A percentile compares a stretch with the other conserved stretches of the same genome.
Conservation (phyloP, 2,888 invertebrate genomes). For the Molanna angustata region DNA sequence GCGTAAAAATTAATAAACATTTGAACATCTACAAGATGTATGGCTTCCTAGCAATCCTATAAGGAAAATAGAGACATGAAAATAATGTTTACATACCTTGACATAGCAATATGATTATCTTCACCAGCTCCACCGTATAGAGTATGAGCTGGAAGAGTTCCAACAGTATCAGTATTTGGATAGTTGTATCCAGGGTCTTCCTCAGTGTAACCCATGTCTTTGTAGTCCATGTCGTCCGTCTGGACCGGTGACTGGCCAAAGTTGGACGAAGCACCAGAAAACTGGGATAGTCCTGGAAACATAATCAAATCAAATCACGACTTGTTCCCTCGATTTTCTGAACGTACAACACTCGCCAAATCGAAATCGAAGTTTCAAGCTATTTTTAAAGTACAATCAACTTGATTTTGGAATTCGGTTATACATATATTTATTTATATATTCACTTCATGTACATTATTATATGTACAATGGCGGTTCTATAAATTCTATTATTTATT, state of each 20-base stretch:
- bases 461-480: no score
- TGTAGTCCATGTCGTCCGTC: slow-evolving; percentile 72
- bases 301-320: slow-evolving; percentile 2
- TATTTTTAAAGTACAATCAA: no score
- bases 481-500: no score
- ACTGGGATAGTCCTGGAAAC: slow-evolving; percentile 55
- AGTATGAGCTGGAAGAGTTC: slow-evolving; percentile 44
- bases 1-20: no score
- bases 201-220: slow-evolving; percentile 59
- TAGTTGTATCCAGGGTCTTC: slow-evolving; percentile 49
- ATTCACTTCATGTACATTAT: no score
- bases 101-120: slow-evolving; percentile 50
- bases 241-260: slow-evolving; percentile 37
- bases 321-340: neutral
- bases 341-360: no score
- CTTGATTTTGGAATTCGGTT: no score
- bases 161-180: slow-evolving; percentile 42
- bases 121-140: slow-evolving; percentile 39
- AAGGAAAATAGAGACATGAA: no score
- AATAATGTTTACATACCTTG: slow-evolving; percentile 47
- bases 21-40: no score
- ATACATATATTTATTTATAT: no score
- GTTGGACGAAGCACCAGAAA: slow-evolving; percentile 47
- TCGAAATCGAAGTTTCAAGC: no score
- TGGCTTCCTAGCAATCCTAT: no score